Evolutionary conservation across 2,888 invertebrate species (phyloP).

Genomic region (Craniophora ligustri): DNA sequence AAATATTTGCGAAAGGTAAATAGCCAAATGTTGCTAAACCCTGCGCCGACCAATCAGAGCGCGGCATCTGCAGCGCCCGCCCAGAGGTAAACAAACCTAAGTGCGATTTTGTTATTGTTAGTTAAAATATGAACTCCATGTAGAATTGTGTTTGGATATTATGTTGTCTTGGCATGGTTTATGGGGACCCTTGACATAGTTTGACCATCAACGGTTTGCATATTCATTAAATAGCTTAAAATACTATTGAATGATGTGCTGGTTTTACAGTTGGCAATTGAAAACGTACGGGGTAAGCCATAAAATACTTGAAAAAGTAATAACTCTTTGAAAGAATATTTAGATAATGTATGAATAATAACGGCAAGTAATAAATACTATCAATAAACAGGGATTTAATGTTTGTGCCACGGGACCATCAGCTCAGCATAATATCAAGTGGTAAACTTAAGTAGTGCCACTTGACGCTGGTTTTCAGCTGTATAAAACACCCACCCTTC

Average conservation of each 20-base stretch:
- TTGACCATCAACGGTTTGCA: conserved; percentile 10
- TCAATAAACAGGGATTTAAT: too few species aligned
- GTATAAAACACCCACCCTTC: too few species aligned
- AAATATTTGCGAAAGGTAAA: conserved; percentile 11
- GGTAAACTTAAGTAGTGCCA: too few species aligned
- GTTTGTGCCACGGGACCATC: too few species aligned
- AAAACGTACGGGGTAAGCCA: too few species aligned
- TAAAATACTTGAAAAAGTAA: too few species aligned
- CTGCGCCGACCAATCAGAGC: conserved; percentile 56
- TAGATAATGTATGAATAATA: too few species aligned
- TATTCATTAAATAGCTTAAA: neutral
- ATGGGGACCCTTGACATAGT: conserved; percentile 37
- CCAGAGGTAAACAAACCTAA: conserved; percentile 65
- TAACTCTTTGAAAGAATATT: too few species aligned
- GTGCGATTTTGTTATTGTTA: conserved; percentile 46
- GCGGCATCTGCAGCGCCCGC: conserved; percentile 39
- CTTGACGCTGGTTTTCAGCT: too few species aligned
- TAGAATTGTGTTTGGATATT: conserved; percentile 37
- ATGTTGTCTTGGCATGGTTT: conserved; percentile 51
- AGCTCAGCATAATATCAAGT: too few species aligned
- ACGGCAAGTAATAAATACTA: too few species aligned
- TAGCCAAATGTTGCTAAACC: conserved; percentile 58
- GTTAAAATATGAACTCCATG: conserved; percentile 41
- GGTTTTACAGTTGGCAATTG: too few species aligned
- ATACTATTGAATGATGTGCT: neutral